phyloP scores from a whole-genome alignment of 2,797 vertebrate species.

The Pogonophryne albipinna region DNA sequence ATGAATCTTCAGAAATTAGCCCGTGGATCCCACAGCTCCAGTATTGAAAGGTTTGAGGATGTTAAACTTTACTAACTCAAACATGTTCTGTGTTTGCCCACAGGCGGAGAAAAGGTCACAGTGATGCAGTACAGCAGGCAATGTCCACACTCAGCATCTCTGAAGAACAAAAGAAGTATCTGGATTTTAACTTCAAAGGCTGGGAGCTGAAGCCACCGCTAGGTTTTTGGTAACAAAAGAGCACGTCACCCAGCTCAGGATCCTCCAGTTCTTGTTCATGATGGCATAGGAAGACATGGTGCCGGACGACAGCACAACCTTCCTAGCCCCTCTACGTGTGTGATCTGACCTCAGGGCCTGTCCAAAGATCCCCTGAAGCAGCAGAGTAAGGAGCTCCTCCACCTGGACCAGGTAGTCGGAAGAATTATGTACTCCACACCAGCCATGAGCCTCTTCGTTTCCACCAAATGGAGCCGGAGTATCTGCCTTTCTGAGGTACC shows the following conservation, averaged over 20 bases:
- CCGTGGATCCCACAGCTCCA: no score
- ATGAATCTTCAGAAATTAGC: no score
- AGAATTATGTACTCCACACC: constrained; percentile 73
- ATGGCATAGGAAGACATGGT: constrained; percentile 6
- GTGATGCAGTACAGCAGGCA: no score
- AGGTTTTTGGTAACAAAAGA: background rate
- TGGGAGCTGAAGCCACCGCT: no score
- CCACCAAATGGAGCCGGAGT: background rate
- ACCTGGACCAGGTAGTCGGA: background rate
- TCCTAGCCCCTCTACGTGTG: background rate
- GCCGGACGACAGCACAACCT: background rate
- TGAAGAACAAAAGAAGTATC: background rate
- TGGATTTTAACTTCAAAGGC: no score
- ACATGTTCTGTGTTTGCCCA: no score
- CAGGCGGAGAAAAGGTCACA: no score
- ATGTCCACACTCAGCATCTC: no score
- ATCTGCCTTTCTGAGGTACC: background rate
- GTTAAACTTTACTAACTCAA: no score
- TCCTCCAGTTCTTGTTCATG: constrained; percentile 4
- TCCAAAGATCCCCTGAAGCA: constrained; percentile 6
- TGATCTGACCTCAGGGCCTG: background rate
- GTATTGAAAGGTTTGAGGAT: no score
- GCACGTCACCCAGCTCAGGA: constrained; percentile 8
- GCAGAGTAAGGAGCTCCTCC: background rate
- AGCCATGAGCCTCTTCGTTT: constrained; percentile 50